Base-by-base conservation (phyloP, 2,113 vertebrate species). In the Lamprologus sp. region DNA sequence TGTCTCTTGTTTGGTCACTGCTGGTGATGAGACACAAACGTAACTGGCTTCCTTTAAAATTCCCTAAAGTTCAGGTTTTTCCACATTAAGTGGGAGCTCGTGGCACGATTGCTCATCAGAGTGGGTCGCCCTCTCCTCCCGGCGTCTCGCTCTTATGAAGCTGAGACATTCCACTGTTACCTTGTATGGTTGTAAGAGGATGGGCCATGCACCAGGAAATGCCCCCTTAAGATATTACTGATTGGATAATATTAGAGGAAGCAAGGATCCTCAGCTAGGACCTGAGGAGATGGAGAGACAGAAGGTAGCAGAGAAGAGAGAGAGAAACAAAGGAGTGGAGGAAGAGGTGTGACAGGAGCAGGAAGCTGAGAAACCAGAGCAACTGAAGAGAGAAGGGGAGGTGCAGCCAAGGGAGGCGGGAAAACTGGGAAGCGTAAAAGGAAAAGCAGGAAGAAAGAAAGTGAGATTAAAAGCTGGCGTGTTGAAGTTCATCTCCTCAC, bases 161-260 rank as follows among this genome's bases (percentile, higher is more conserved):
- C 83, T 70, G 80, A 87, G 86, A 81, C 90, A 92, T 90, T 96
- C 96, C 97, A 95, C 96, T 96, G 96, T 98, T 98, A 97, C 97
- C 98, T 97, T 99, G 97, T 99, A 98, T 97, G 98, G 98, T 75
- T 81, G 96, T 93, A 92, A 93, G 95, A 96, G 87, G 97, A 94
- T 70, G 96, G 97, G 94, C 95, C 90, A 60, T 94, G 65, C 93
- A 91, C 90, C 93, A 92, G 96, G 96, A 94, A 95, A 84, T 42
- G 95, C 93, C 95, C 94, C 93, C 94, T 93, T 93, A 47, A 73
- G 37, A 93, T 91, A 82, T 93, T 60, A 92, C 73, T 94, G 96
- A 98, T 97, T 98, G 97, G 97, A 95, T 95, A 86, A 86, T 93
- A 92, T 73, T 68, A 75, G 82, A 97, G 95, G 75, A 88, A 73